Evolutionary conservation across 2,888 invertebrate species (phyloP), one percentile per base, ranked within the genome.

Genomic region (Actias luna): DNA sequence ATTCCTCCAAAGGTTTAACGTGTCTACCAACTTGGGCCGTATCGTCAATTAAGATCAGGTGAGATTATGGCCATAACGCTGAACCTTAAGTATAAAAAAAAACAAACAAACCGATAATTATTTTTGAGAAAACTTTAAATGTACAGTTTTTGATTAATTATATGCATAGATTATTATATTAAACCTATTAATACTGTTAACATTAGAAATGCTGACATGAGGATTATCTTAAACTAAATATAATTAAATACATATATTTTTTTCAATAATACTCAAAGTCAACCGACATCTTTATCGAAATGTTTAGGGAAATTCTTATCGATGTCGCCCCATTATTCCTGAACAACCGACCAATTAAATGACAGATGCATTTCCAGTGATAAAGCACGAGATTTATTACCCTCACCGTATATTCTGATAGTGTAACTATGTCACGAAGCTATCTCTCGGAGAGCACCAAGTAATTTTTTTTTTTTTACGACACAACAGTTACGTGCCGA

Each of bases 351-450:
- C 74, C 74, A 74, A 75, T 75, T 75, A 73, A 71, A 68, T 71
- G 77, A 77, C 74, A 73, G 76, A 77, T 75, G 74, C 59, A 70
- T 64, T 65, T 63, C 59, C 31, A 14, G 35, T 77, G 85, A 87
- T 87, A 86, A 75, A 64, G 29, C 55, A 72, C 70, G 65, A 82
- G 80, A 86, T 87, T 87, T 88, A 88, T 85, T 76, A 77, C 73
- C 70, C 72, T 77, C 72, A 75, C 68, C 71, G 79, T 73, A 70
- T 78, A 79, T 75, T 71, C 68, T 77, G 78, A 78, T 78, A 84
- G 79, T 83, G 83, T 75, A 84, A 81, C 77, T 83, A 77, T 82
- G 87, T 85, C 86, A 85, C 81, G 79, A 75, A 80, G 76, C 77
- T 82, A 84, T 83, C 82, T 76, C 74, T 68, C 69, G 67, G 66